These are phyloP conservation scores for Prunella himalayana DNA, from an alignment of 2,113 vertebrate species.

Conservation along the genomic window DNA sequence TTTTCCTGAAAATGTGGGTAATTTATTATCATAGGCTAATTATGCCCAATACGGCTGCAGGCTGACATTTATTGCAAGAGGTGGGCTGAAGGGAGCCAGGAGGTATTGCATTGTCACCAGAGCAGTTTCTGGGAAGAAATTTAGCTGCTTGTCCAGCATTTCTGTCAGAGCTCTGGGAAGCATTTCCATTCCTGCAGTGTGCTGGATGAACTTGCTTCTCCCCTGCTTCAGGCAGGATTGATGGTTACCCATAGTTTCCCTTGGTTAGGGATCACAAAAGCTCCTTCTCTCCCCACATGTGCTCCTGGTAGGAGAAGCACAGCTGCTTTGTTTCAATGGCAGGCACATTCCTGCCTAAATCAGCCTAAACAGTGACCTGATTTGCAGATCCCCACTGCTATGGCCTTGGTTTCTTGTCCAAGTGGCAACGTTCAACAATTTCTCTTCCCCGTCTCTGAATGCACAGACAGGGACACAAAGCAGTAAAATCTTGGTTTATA, in stretches of 20 bases:
- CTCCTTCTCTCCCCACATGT: not conserved
- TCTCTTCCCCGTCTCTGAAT: not conserved
- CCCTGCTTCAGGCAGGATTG: not conserved
- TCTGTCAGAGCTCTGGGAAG: constrained; percentile 24
- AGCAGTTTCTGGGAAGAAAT: constrained; percentile 5
- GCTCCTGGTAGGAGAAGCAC: not conserved
- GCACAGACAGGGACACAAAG: not conserved
- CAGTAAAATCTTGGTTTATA: not conserved
- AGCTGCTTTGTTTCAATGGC: not conserved
- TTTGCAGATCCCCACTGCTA: not conserved
- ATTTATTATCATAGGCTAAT: constrained; percentile 97
- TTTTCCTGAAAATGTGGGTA: constrained; percentile 85
- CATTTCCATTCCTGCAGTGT: not conserved
- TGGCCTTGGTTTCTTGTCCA: not conserved
- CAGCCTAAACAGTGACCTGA: not conserved
- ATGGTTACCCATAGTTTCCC: not conserved
- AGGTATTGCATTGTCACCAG: constrained; percentile 9
- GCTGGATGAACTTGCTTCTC: not conserved
- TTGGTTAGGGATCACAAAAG: not conserved
- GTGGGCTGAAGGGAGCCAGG: constrained; percentile 39
- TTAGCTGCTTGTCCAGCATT: constrained; percentile 30
- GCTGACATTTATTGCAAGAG: constrained; percentile 56
- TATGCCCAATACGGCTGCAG: constrained; percentile 85
- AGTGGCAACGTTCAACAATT: not conserved
- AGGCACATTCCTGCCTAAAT: not conserved